These are phyloP conservation scores for Papilio aristodemus DNA, from an alignment of 1,140 invertebrate genomes.

Conservation along the genomic window DNA sequence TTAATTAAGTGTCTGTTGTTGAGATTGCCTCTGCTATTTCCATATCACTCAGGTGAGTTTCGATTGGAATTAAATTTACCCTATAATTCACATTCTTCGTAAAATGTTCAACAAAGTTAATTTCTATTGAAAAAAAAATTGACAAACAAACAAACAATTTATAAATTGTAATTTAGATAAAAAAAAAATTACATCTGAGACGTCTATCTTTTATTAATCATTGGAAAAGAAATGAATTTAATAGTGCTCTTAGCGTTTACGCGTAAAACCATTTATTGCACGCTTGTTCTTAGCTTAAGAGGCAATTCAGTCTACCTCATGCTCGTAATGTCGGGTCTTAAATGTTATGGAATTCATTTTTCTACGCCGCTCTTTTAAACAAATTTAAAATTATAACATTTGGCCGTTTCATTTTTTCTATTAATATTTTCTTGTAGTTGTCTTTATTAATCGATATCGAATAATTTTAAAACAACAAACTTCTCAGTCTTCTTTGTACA, in stretches of 20 bases:
- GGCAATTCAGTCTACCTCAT: neutral
- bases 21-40: neutral
- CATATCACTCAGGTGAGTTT: neutral
- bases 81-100: neutral
- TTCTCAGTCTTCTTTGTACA: neutral
- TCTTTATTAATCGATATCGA: neutral
- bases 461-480: neutral
- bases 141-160: neutral
- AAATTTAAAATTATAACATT: neutral
- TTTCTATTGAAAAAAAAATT: neutral
- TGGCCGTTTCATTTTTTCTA: neutral
- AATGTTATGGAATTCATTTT: neutral
- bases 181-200: neutral
- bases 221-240: neutral
- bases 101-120: neutral
- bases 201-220: neutral
- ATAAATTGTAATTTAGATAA: neutral
- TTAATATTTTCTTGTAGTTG: neutral
- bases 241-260: neutral
- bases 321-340: neutral
- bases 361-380: neutral
- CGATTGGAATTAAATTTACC: neutral
- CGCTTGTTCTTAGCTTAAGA: neutral
- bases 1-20: neutral
- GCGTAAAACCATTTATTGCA: slow-evolving; percentile 15